Percentiles rank a stretch among this genome's conserved stretches.
These are phyloP conservation scores for Pagetopsis macropterus DNA, from an alignment of 2,797 vertebrate species.

Conservation along the genomic window DNA sequence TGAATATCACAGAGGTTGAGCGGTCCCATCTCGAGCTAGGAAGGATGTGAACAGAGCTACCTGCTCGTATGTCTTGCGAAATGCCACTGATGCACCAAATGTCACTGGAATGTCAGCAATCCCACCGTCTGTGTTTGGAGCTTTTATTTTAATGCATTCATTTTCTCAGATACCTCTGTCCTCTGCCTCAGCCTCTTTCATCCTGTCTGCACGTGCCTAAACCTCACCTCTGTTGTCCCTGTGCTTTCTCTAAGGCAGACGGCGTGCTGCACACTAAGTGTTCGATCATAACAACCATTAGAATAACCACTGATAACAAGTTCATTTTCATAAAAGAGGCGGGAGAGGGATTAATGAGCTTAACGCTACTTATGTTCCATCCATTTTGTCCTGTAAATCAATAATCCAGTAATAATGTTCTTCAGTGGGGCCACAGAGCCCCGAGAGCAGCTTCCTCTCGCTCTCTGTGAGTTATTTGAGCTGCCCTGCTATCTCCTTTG, in stretches of 20 bases:
- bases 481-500: conserved; percentile 73
- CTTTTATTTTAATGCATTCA: conserved; percentile 61
- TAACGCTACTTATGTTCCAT: conserved; percentile 82
- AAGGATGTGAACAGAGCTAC: conserved; percentile 63
- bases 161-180: conserved; percentile 45
- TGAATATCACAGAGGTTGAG: conserved; percentile 22
- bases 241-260: conserved; percentile 20
- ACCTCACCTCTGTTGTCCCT: conserved; percentile 35
- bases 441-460: conserved; percentile 62
- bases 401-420: conserved; percentile 83
- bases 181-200: conserved; percentile 27
- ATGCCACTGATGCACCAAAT: conserved; percentile 84
- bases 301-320: conserved; percentile 80
- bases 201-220: conserved; percentile 28
- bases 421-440: conserved; percentile 70
- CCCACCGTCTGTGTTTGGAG: conserved; percentile 67
- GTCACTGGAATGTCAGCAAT: conserved; percentile 85
- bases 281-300: conserved; percentile 81
- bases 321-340: conserved; percentile 79
- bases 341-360: conserved; percentile 81
- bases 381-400: conserved; percentile 81
- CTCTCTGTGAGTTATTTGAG: conserved; percentile 73
- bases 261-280: conserved; percentile 42
- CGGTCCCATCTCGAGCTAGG: conserved; percentile 28
- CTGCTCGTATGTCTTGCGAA: conserved; percentile 78